phyloP scores from a whole-genome alignment of 2,797 vertebrate species.

The Epinephelus awoara region DNA sequence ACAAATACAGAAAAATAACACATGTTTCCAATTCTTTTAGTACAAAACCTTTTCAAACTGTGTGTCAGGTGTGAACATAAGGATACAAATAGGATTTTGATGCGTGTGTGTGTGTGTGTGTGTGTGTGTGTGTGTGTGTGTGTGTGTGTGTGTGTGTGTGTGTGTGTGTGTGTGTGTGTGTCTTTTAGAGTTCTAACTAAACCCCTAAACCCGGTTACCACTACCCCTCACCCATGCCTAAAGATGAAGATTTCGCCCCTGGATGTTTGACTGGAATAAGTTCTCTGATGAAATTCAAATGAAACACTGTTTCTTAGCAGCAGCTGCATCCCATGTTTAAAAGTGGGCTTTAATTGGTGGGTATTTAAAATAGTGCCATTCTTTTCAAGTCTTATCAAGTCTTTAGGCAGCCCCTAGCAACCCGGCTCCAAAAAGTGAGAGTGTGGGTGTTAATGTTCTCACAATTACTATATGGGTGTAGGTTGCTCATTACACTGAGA shows the following conservation, averaged over 20 bases:
- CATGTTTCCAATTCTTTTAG: too few relatives aligned
- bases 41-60: too few relatives aligned
- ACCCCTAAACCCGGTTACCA: background rate
- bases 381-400: slow-evolving; percentile 24
- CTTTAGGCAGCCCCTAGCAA: slow-evolving; percentile 16
- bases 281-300: slow-evolving; percentile 65
- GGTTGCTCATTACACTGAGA: slow-evolving; percentile 16
- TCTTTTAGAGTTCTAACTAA: background rate
- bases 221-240: background rate
- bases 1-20: too few relatives aligned
- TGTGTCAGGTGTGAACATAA: background rate
- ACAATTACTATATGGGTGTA: slow-evolving; percentile 13
- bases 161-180: background rate
- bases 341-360: slow-evolving; percentile 36
- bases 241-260: background rate
- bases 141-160: background rate
- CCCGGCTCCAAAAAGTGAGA: slow-evolving; percentile 6
- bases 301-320: slow-evolving; percentile 42
- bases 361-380: slow-evolving; percentile 24
- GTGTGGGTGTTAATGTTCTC: slow-evolving; percentile 19
- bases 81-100: background rate
- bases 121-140: background rate
- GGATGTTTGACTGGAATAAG: slow-evolving; percentile 49
- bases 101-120: background rate
- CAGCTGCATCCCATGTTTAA: slow-evolving; percentile 17